Base-by-base conservation (phyloP, 2,113 vertebrate genomes). In the Erythrocercus mccallii region DNA sequence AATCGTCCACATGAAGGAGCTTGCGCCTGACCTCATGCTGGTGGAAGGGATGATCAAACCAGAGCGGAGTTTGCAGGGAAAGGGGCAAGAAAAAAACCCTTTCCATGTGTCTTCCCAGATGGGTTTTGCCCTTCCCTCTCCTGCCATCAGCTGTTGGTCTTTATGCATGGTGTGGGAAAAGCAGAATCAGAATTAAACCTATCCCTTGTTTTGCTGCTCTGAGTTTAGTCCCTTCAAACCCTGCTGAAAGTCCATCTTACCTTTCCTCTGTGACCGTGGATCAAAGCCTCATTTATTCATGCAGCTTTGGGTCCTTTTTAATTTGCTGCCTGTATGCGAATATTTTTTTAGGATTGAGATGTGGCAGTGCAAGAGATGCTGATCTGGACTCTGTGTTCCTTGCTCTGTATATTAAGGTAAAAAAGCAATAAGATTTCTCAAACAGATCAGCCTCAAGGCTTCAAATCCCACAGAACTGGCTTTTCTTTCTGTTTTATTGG, bases 1-100 rank as follows among this genome's bases (percentile, higher is more conserved):
- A 94, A 62, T 48, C 78, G 70, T 66, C 88, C 83, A 92, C 88
- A 92, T 90, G 8, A 93, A 94, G 96, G 95, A 65, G 33, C 54
- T 88, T 8, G 42, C 79, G 86, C 5, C 86, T 90, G 88, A 83
- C 23, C 58, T 94, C 94, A 81, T 62, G 92, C 3, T 68, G 88
- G 68, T 83, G 60, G 76, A 94, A 81, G 86, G 88, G 57, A 47
- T 77, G 92, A 86, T 73, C 81, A 86, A 62, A 66, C 50, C 88
- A 37, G 48, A 47, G 64, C 4, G 27, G 62, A 66, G 72, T 70
- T 57, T 74, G 60, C 44, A 53, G 44, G 50, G 76, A 69, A 76
- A 10, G 30, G 21, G 20, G 4, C 18, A 18, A 45, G 42, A 27
- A 69, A 50, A 50, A 71, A 72, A 1, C 37, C 45, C 38, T 65